These are phyloP conservation scores for Thaleichthys pacificus DNA, from an alignment of 2,797 vertebrate genomes.

Conservation along the genomic window DNA sequence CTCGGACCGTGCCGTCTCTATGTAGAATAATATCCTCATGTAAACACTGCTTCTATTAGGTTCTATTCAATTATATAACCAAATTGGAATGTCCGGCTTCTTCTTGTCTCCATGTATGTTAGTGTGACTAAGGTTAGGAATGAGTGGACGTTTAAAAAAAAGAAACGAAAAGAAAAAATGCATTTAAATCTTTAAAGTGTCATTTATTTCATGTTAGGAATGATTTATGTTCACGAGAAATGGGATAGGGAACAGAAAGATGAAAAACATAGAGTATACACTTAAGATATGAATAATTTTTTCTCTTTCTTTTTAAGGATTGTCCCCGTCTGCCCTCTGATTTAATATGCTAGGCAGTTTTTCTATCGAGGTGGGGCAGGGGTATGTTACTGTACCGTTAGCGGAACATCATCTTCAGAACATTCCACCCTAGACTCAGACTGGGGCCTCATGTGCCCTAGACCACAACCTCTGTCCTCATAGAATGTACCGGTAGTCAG, in stretches of 20 bases:
- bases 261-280: too few relatives aligned
- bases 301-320: background rate
- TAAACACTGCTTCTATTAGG: slow-evolving; percentile 36
- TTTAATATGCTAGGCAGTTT: background rate
- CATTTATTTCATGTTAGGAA: too few relatives aligned
- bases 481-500: slow-evolving; percentile 2
- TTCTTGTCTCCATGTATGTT: slow-evolving; percentile 43
- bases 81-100: slow-evolving; percentile 13
- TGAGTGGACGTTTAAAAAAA: background rate
- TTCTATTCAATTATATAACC: slow-evolving; percentile 39
- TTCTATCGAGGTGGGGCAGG: background rate
- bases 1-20: slow-evolving; percentile 51
- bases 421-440: background rate
- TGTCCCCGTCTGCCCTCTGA: background rate
- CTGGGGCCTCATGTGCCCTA: background rate
- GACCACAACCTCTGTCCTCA: background rate
- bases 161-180: slow-evolving; percentile 4
- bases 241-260: too few relatives aligned
- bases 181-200: slow-evolving; percentile 3
- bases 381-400: background rate
- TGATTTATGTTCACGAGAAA: too few relatives aligned
- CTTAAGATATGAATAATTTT: too few relatives aligned
- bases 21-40: slow-evolving; percentile 22
- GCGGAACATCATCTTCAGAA: background rate
- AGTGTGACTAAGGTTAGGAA: background rate